Base-by-base conservation (phyloP, 2,888 invertebrate genomes). In the Suillia variegata region DNA sequence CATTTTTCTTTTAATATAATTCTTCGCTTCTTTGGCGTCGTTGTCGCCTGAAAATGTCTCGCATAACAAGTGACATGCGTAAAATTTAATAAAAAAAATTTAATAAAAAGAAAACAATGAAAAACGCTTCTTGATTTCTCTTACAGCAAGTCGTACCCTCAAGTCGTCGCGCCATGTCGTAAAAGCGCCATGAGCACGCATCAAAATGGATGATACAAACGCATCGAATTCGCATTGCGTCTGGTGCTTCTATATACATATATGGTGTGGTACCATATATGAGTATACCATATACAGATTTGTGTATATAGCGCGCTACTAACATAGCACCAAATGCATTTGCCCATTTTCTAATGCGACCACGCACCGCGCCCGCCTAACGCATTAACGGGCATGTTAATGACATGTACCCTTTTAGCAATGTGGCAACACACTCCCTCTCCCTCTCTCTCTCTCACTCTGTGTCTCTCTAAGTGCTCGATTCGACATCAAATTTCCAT, bases 1-100 rank as follows among this genome's bases (percentile, higher is more conserved):
- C 64, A 64, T 64, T 54, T 54, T n/a, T n/a, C n/a, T n/a, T 54
- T 54, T 42, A 54, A 54, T 42, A n/a, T 15, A 69, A 65, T 69
- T 57, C 47, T 20, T 42, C 54, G 6, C 38, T 38, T 38, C 64
- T 67, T 22, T 52, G 47, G 52, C 38, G n/a, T 26, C 47, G 48
- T 51, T 17, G 5, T 4, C 1, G 38, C 42, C 13, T 20, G n/a
- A 50, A 52, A 33, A 33, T 10, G 33, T 33, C 33, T n/a, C 34
- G 33, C 33, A 33, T 52, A 15, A 52, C 52, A 52, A 31, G 55
- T 12, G 47, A 31, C 33, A 26, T 13, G 55, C 47, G 48, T 47
- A 26, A 55, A 55, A 47, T 55, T 55, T 47, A 55, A 55, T 55
- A 55, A 42, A n/a, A n/a, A n/a, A n/a, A 6, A 42, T 54, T 42